These are phyloP conservation scores for Drosophila sturtevanti DNA, from an alignment of 1,140 invertebrate genomes.

Conservation along the genomic window DNA sequence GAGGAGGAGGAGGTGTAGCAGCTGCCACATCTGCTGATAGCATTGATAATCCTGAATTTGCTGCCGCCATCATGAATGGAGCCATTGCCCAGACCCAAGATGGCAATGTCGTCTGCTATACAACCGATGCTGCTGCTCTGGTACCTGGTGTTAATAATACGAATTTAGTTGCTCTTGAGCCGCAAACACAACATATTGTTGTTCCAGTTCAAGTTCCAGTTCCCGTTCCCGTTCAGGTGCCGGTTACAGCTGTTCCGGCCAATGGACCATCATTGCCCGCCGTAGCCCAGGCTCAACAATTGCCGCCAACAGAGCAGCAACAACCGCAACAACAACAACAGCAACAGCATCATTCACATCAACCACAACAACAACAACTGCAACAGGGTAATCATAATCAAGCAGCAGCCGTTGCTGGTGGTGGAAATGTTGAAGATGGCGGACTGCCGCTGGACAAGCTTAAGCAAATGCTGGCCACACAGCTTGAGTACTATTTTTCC, in stretches of 20 bases:
- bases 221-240: constrained; percentile 21
- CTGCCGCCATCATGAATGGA: constrained; percentile 80
- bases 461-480: constrained; percentile 90
- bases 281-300: constrained; percentile 17
- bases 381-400: constrained; percentile 34
- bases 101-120: constrained; percentile 74
- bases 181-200: constrained; percentile 62
- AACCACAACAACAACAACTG: constrained; percentile 42
- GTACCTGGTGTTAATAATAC: constrained; percentile 75
- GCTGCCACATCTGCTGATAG: constrained; percentile 37
- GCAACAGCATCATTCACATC: constrained; percentile 12
- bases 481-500: constrained; percentile 96
- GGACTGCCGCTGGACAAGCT: constrained; percentile 88
- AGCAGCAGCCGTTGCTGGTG: constrained; percentile 28
- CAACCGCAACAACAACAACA: constrained; percentile 48
- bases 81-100: constrained; percentile 74
- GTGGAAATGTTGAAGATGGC: constrained; percentile 49
- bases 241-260: constrained; percentile 37
- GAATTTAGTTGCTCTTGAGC: constrained; percentile 81
- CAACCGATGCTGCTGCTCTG: constrained; percentile 71
- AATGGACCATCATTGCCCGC: constrained; percentile 48
- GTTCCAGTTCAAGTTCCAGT: constrained; percentile 52
- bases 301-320: constrained; percentile 32
- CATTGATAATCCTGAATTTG: constrained; percentile 73
- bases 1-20: constrained; percentile 29